Evolutionary conservation across 2,797 vertebrate genomes (phyloP), one percentile per base, ranked within the genome.

Genomic region (Eleutherodactylus coqui): DNA sequence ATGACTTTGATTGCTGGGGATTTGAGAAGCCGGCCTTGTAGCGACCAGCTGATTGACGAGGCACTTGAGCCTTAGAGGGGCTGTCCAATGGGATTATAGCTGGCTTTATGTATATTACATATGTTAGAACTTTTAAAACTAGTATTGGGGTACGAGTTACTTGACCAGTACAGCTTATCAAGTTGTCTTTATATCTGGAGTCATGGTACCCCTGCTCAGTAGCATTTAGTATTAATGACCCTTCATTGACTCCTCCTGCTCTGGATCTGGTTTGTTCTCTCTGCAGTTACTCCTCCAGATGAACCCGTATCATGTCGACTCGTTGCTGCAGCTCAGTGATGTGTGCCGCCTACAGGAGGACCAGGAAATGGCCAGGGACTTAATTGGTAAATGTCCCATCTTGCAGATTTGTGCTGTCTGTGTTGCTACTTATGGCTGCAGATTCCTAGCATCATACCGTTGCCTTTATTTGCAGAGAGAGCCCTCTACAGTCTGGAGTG

Each of bases 341-440:
- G 96, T 99, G 27, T 99, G 96, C 86, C 96, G 96, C 9, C 96
- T 99, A 86, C 97, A 99, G 90, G 98, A 99, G 85, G 97, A 99
- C 86, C 98, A 99, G 89, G 98, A 99, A 90, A 99, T 97, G 95
- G 98, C 98, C 51, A 93, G 97, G 24, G 98, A 99, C 88, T 95
- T 99, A 5, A 92, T 97, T 36, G 97, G 97, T 98, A 89, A 95
- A 29, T 8, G 14, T 27, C 38, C 4, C 3, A 11, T 19, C 8
- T 47, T 62, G 77, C 53, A 19, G 55, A 60, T 32, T 47, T 62
- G 19, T 9, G 0, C 29, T 45, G 16, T 29, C 19, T 36, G 7
- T n/a, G 10, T 34, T 67, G 58, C 16, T 14, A 51, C 19, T 32
- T 19, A 19, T 47, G 45, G 32, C 38, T 0, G 41, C 0, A 27